These are phyloP conservation scores for Drosophila neonasuta DNA, from an alignment of 2,888 invertebrate genomes.

Conservation along the genomic window DNA sequence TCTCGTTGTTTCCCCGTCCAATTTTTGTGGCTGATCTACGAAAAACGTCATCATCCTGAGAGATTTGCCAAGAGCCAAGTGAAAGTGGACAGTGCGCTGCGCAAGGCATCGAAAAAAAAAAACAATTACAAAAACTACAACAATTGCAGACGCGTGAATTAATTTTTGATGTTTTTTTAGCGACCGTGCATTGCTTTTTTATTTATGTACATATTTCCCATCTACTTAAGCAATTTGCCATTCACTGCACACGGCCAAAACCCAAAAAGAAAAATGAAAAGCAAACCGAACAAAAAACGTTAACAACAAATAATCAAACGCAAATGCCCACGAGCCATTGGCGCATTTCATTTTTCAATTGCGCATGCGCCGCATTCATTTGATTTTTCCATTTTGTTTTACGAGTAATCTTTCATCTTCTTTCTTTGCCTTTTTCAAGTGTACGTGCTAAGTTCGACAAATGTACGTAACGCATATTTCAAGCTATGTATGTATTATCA, in stretches of 20 bases:
- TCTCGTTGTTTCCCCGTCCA: slow-evolving; percentile 15
- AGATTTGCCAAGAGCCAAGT: slow-evolving; percentile 57
- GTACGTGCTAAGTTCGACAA: slow-evolving; percentile 16
- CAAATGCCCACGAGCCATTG: slow-evolving; percentile 44
- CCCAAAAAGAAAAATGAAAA: slow-evolving; percentile 10
- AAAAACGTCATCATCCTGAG: slow-evolving; percentile 63
- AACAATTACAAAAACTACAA: slow-evolving; percentile 18
- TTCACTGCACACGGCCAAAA: slow-evolving; percentile 69
- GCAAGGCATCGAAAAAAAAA: slow-evolving; percentile 20
- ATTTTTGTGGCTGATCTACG: slow-evolving; percentile 50
- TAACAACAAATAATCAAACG: slow-evolving; percentile 31
- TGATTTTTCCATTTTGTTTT: slow-evolving; percentile 6
- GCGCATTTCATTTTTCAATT: slow-evolving; percentile 72
- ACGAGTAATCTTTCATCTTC: neutral
- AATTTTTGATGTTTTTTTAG: slow-evolving; percentile 57
- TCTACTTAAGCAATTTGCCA: slow-evolving; percentile 70
- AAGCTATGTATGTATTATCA: neutral
- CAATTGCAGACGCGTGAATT: slow-evolving; percentile 71
- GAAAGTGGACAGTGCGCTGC: slow-evolving; percentile 64
- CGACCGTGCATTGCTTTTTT: slow-evolving; percentile 24
- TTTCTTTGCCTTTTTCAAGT: slow-evolving; percentile 27
- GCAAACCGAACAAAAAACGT: slow-evolving; percentile 28
- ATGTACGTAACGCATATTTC: slow-evolving; percentile 5
- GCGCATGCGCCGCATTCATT: slow-evolving; percentile 44
- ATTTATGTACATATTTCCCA: slow-evolving; percentile 52